A percentile compares a stretch with the other conserved stretches of the same genome.
Conservation (phyloP, 2,113 vertebrate species). For the Lepus americanus region DNA sequence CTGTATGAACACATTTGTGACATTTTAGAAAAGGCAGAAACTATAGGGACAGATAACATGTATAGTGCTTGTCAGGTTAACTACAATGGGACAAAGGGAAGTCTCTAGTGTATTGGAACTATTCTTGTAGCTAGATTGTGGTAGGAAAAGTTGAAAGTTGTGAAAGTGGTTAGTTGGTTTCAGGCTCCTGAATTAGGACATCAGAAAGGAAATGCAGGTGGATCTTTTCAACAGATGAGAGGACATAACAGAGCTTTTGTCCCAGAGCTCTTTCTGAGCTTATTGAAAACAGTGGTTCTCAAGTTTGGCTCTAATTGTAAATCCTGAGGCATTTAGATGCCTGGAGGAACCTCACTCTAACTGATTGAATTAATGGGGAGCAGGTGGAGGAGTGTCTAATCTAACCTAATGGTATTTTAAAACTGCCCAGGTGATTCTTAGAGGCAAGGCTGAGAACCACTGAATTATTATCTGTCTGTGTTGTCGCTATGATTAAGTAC, state of each 20-base stretch:
- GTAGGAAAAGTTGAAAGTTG: constrained; percentile 7
- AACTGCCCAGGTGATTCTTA: not conserved
- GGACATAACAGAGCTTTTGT: not conserved
- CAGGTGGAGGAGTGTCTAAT: not conserved
- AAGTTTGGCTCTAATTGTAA: not conserved
- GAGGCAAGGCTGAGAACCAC: not conserved
- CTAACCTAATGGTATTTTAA: not conserved
- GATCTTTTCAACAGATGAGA: not conserved
- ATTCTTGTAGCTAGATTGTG: not conserved
- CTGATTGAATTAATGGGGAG: not conserved
- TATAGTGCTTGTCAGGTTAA: not conserved
- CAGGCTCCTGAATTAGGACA: not conserved
- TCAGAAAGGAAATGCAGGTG: not conserved
- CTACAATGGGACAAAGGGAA: not conserved
- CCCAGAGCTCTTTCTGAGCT: not conserved
- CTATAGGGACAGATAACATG: not conserved
- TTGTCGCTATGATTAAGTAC: not conserved
- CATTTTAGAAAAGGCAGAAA: not conserved
- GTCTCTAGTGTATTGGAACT: not conserved
- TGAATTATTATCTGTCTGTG: not conserved
- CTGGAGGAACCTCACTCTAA: not conserved
- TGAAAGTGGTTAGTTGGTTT: not conserved
- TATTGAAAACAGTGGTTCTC: not conserved
- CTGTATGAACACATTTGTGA: not conserved
- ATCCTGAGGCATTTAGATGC: not conserved